Percentiles rank a stretch among this genome's conserved stretches.
Conservation (phyloP, 2,113 vertebrate genomes). For the Aphelocoma coerulescens region DNA sequence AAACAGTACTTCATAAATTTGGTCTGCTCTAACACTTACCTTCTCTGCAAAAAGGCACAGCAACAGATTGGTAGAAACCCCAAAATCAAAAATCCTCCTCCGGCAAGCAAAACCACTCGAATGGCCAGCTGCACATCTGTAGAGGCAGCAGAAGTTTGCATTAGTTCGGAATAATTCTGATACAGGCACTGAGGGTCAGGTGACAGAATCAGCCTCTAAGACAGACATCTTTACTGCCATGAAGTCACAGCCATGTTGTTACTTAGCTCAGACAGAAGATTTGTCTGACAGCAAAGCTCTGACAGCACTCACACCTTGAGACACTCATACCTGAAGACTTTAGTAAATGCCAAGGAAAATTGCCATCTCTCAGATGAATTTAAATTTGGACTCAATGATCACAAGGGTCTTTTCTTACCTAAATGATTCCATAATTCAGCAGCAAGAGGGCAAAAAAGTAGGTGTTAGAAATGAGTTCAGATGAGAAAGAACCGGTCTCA, state of each 20-base stretch:
- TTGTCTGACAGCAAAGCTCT: background rate
- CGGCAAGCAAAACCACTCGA: background rate
- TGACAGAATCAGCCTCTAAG: background rate
- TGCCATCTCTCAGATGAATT: background rate
- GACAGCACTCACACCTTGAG: background rate
- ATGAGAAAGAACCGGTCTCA: background rate
- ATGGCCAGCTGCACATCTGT: conserved; percentile 53
- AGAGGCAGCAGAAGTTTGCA: conserved; percentile 9
- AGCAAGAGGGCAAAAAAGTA: background rate
- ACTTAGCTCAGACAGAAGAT: background rate
- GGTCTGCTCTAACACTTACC: conserved; percentile 34
- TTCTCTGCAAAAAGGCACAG: background rate
- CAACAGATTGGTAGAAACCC: conserved; percentile 49
- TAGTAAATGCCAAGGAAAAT: background rate
- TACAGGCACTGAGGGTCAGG: background rate
- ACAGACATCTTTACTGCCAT: background rate
- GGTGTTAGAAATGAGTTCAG: background rate
- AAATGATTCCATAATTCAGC: background rate
- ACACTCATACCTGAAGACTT: background rate
- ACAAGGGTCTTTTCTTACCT: background rate
- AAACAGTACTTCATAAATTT: background rate
- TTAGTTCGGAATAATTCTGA: conserved; percentile 3
- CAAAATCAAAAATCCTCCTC: conserved; percentile 19
- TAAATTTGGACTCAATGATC: background rate
- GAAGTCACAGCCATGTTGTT: background rate